These are phyloP conservation scores for Xestoiulus laeticollis DNA, from an alignment of 2,888 invertebrate species.

Conservation along the genomic window DNA sequence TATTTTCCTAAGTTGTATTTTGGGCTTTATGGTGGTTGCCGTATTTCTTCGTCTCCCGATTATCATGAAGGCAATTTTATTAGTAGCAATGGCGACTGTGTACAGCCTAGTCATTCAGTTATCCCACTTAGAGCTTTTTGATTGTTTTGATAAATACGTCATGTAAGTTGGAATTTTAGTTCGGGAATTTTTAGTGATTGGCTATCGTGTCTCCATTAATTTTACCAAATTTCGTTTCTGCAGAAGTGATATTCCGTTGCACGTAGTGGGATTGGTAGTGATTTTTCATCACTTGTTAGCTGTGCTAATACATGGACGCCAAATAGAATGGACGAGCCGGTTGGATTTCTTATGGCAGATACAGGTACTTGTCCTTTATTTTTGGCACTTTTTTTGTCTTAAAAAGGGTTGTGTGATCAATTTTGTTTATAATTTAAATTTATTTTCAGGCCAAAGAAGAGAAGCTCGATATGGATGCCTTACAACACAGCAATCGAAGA, in stretches of 20 bases:
- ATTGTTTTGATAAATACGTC: constrained; percentile 81
- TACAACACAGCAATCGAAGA: constrained; percentile 83
- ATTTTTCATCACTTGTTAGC: constrained; percentile 83
- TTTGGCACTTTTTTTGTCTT: neutral
- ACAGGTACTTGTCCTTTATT: constrained; percentile 61
- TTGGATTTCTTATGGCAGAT: constrained; percentile 68
- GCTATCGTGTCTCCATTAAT: constrained; percentile 59
- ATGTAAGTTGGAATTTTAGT: constrained; percentile 69
- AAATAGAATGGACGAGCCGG: constrained; percentile 85
- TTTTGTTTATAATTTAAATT: neutral
- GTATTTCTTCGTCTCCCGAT: constrained; percentile 86
- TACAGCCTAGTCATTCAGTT: constrained; percentile 82
- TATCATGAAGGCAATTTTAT: constrained; percentile 79
- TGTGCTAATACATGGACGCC: constrained; percentile 81
- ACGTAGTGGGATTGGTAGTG: constrained; percentile 75
- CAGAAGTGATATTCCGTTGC: constrained; percentile 78
- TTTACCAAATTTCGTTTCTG: neutral
- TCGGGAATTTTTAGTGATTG: neutral
- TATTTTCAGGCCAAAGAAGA: constrained; percentile 80
- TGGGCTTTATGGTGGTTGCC: constrained; percentile 84
- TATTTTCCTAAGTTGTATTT: constrained; percentile 82
- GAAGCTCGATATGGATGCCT: constrained; percentile 90
- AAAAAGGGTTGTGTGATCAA: neutral
- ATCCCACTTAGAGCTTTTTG: constrained; percentile 81
- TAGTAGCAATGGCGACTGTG: constrained; percentile 80